phyloP scores from a whole-genome alignment of 2,113 vertebrate species.

The Laticauda colubrina region DNA sequence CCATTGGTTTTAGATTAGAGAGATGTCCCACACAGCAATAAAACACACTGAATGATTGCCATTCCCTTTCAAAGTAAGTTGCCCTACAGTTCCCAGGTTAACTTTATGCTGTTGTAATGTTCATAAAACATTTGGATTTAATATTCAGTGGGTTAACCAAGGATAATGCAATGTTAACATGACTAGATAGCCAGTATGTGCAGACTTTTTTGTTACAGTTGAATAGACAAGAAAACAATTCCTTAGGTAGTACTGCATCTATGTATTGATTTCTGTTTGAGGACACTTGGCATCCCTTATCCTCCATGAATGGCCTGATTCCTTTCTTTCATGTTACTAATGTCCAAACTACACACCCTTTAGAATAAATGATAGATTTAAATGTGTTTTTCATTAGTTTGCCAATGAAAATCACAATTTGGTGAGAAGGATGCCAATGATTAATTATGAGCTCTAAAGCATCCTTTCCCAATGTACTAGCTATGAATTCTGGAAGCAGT shows the following conservation, averaged over 20 bases:
- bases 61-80: neutral
- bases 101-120: neutral
- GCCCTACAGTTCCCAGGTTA: neutral
- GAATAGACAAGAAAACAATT: neutral
- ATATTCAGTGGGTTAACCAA: neutral
- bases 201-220: neutral
- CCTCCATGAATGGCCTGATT: neutral
- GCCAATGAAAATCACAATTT: neutral
- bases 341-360: neutral
- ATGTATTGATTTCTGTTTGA: neutral
- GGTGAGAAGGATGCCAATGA: neutral
- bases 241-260: neutral
- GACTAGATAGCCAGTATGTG: neutral
- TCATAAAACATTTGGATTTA: neutral
- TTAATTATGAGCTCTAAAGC: neutral
- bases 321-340: neutral
- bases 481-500: neutral
- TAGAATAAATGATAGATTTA: neutral
- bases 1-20: neutral
- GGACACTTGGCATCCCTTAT: neutral
- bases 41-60: neutral
- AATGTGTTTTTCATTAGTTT: neutral
- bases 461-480: neutral
- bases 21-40: neutral
- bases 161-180: neutral